Evolutionary conservation across 2,113 vertebrate species (phyloP).

Genomic region (Argyrosomus japonicus): DNA sequence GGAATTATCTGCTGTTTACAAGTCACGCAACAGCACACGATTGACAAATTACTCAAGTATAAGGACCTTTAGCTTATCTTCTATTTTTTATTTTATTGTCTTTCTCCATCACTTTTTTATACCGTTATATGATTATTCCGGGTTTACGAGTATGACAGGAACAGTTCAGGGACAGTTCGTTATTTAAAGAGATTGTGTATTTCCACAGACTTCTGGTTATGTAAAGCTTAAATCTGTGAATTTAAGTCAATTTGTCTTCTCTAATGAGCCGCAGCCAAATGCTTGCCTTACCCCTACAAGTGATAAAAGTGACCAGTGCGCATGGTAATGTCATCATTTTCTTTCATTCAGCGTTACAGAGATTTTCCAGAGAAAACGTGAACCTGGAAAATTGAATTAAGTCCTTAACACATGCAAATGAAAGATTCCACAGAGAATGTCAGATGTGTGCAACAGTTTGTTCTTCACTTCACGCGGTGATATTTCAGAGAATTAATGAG

Average conservation of each 20-base stretch:
- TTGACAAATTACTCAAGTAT: no score
- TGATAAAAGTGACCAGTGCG: no score
- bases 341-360: no score
- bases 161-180: no score
- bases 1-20: not conserved
- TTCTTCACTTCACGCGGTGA: not conserved
- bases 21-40: not conserved
- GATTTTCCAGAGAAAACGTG: not conserved
- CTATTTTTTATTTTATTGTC: not conserved
- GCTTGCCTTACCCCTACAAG: not conserved
- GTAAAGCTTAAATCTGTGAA: not conserved
- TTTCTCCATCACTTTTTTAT: not conserved
- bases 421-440: not conserved
- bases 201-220: not conserved
- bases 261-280: not conserved
- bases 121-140: no score
- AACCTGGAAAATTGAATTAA: not conserved
- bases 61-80: not conserved
- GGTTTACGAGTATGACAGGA: not conserved
- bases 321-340: not conserved
- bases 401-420: not conserved
- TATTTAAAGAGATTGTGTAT: no score
- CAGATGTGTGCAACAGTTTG: not conserved
- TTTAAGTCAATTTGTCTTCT: not conserved
- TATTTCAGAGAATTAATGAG: constrained; percentile 1